Conservation (phyloP, 2,113 vertebrate species). For the Pelusios castaneus region DNA sequence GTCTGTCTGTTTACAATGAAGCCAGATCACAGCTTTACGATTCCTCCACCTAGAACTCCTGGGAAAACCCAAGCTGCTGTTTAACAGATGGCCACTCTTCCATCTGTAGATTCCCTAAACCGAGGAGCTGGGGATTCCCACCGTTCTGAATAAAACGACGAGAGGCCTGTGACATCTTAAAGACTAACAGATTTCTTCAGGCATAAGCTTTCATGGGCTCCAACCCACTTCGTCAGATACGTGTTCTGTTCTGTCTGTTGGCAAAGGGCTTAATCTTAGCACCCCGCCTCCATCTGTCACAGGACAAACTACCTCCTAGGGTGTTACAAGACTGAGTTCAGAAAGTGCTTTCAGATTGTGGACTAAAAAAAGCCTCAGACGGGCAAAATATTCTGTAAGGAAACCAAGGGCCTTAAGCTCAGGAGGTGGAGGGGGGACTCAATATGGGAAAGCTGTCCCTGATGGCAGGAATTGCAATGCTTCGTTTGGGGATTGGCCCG, state of each 20-base stretch:
- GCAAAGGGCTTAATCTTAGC: not conserved
- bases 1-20: not conserved
- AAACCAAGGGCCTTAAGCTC: not conserved
- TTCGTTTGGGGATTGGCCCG: rapidly evolving
- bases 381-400: not conserved
- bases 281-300: not conserved
- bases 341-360: not conserved
- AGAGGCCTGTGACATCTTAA: no score
- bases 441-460: not conserved
- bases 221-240: no score
- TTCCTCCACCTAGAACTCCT: not conserved
- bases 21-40: not conserved
- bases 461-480: not conserved
- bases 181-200: no score
- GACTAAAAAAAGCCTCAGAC: not conserved
- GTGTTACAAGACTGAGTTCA: rapidly evolving
- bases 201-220: no score
- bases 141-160: no score
- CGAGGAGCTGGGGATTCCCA: not conserved
- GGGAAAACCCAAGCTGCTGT: not conserved
- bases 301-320: not conserved
- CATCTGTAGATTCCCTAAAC: not conserved
- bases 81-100: not conserved
- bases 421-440: not conserved
- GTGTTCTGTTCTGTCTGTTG: not conserved